These are phyloP conservation scores for Lithobates sylvaticus DNA, from an alignment of 2,797 vertebrate genomes.

Conservation along the genomic window DNA sequence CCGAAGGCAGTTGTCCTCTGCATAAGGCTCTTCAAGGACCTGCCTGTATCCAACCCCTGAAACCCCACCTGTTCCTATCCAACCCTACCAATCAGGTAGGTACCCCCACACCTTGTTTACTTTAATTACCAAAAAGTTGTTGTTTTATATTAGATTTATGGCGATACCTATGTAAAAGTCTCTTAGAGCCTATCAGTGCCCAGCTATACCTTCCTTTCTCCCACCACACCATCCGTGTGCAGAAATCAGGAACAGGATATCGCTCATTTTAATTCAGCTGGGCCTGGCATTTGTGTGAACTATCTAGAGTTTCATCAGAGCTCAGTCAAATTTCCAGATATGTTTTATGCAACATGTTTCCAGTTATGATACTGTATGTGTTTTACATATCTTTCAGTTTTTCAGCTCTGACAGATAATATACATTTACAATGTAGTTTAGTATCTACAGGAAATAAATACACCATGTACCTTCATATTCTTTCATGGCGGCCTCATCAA, in stretches of 20 bases:
- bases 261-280: neutral
- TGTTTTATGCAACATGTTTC: constrained; percentile 13
- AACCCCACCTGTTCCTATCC: too few species aligned
- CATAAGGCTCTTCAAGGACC: too few species aligned
- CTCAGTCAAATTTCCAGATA: neutral
- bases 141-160: too few species aligned
- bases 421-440: constrained; percentile 40
- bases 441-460: constrained; percentile 17
- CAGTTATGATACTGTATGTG: constrained; percentile 8
- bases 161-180: too few species aligned
- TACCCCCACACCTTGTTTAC: too few species aligned
- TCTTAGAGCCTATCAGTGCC: too few species aligned
- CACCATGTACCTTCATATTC: constrained; percentile 28
- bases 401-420: constrained; percentile 26
- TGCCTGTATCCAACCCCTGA: too few species aligned
- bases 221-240: too few species aligned
- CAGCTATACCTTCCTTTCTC: neutral
- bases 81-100: too few species aligned
- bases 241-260: neutral
- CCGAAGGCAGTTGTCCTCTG: too few species aligned
- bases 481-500: constrained; percentile 45
- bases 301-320: constrained; percentile 7
- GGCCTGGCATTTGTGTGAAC: constrained; percentile 5
- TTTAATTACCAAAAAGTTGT: too few species aligned
- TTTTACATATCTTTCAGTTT: constrained; percentile 29